Conservation (phyloP, 1,140 invertebrate genomes). For the Caenorhabditis elegans region DNA sequence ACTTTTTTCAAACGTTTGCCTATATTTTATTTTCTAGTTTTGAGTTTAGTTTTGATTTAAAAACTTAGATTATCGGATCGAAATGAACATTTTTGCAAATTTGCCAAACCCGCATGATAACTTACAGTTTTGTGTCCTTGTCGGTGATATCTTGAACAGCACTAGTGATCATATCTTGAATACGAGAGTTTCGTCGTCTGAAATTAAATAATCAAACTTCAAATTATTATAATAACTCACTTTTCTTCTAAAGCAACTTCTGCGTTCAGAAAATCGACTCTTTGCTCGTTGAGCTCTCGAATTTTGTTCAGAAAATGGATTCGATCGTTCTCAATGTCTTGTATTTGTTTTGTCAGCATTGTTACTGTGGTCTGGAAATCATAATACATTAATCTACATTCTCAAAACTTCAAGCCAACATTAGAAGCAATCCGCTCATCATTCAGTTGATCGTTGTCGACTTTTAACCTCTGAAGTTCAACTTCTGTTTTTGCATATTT, state of each 20-base stretch:
- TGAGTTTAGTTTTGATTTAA: too few species aligned
- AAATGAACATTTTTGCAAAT: too few species aligned
- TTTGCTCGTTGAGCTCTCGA: conserved; percentile 27
- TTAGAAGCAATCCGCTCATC: background rate
- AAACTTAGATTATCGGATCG: too few species aligned
- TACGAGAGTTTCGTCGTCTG: background rate
- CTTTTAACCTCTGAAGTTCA: background rate
- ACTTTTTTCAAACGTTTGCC: too few species aligned
- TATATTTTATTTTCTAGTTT: too few species aligned
- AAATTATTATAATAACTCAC: background rate
- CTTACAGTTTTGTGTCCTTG: conserved; percentile 18
- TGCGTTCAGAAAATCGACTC: background rate
- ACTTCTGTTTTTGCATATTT: background rate
- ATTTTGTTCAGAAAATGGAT: conserved; percentile 31
- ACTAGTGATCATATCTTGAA: background rate
- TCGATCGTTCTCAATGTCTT: conserved; percentile 12
- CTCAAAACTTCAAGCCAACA: background rate
- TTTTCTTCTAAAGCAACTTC: background rate
- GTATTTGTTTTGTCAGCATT: background rate
- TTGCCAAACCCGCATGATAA: too few species aligned
- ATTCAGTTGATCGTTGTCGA: background rate
- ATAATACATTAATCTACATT: too few species aligned
- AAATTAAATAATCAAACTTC: background rate
- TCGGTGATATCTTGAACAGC: background rate
- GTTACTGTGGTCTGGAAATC: background rate